Conservation (phyloP, 2,888 invertebrate species). For the Brachyopa scutellaris region DNA sequence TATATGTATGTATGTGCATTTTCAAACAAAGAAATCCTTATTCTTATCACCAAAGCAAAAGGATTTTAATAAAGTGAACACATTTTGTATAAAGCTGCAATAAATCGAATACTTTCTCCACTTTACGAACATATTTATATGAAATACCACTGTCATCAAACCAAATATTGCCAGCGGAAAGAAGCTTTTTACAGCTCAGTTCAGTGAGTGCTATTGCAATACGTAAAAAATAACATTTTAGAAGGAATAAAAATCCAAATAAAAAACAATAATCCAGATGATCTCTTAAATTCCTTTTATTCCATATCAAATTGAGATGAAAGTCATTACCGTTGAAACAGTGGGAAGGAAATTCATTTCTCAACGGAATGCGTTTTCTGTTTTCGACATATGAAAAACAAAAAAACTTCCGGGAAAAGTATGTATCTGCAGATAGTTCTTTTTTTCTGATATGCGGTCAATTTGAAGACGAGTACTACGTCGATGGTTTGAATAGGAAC, state of each 20-base stretch:
- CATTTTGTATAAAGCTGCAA: neutral
- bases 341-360: no score
- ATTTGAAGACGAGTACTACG: no score
- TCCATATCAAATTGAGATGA: constrained; percentile 7
- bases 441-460: no score
- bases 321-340: constrained; percentile 10
- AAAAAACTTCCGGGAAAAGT: neutral
- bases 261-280: constrained; percentile 25
- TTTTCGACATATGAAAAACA: neutral
- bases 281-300: constrained; percentile 25
- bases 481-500: no score
- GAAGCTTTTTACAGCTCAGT: neutral
- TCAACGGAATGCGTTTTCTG: no score
- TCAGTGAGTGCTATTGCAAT: neutral
- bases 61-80: neutral
- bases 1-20: neutral
- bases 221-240: constrained; percentile 2
- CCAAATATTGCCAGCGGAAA: neutral
- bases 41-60: neutral
- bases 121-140: constrained; percentile 7
- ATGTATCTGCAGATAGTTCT: neutral
- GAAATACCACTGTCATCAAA: neutral
- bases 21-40: neutral
- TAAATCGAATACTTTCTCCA: constrained; percentile 9
- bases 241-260: constrained; percentile 15